Evolutionary conservation across 2,888 invertebrate genomes (phyloP).

Genomic region (Andrena camellia): DNA sequence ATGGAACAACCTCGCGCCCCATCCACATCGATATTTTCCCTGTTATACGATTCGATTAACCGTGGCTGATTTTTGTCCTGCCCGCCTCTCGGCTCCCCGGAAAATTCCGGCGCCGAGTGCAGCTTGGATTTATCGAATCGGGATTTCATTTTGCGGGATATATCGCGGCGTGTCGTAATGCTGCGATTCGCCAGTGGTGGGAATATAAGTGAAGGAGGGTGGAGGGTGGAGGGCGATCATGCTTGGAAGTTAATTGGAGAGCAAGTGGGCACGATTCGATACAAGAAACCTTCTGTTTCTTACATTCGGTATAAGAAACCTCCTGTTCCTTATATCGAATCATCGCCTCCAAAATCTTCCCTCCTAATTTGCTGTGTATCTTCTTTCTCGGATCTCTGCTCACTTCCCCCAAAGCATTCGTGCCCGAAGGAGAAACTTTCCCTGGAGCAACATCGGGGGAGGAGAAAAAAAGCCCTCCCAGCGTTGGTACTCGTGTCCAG

Average conservation of each 20-base stretch:
- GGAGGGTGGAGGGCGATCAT: no score
- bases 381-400: background rate
- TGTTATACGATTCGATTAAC: conserved; percentile 49
- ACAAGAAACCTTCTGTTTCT: no score
- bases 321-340: no score
- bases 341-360: background rate
- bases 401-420: background rate
- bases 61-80: conserved; percentile 6
- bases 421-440: background rate
- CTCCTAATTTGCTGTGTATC: background rate
- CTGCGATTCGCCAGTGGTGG: background rate
- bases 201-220: no score
- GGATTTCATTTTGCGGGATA: background rate
- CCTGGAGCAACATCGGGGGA: background rate
- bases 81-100: background rate
- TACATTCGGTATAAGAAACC: no score
- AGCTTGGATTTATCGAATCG: conserved; percentile 11
- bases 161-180: background rate
- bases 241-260: no score
- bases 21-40: conserved; percentile 22
- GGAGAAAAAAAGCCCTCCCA: background rate
- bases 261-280: no score
- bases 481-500: conserved; percentile 17
- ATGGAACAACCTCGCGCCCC: conserved; percentile 42
- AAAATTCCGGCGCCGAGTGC: background rate